Conservation (phyloP, 64 coral and sea anemone genomes). For the Montipora capricornis region DNA sequence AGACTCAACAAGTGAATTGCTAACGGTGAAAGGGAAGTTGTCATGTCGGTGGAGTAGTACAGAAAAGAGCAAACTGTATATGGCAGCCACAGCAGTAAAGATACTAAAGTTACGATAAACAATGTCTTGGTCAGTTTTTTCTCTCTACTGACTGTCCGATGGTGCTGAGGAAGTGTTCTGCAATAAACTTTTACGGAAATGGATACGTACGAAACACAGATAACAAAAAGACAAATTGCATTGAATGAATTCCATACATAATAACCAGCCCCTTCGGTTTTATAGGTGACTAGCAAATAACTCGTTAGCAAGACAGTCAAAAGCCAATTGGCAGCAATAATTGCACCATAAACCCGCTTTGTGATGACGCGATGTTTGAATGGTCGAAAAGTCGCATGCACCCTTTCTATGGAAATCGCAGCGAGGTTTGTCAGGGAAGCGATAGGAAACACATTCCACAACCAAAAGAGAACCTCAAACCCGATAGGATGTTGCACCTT, state of each 20-base stretch:
- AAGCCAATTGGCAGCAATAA: not conserved
- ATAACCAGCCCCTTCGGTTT: not conserved
- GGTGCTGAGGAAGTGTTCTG: not conserved
- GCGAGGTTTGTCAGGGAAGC: not conserved
- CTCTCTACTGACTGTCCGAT: constrained; percentile 6
- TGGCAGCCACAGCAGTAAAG: not conserved
- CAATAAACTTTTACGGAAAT: not conserved
- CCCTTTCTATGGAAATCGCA: not conserved
- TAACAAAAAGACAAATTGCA: not conserved
- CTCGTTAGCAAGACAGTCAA: not conserved
- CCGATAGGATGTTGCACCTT: not conserved
- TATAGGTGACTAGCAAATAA: not conserved
- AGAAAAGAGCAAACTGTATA: not conserved
- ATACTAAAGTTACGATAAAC: not conserved
- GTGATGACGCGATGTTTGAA: not conserved
- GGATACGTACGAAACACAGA: not conserved
- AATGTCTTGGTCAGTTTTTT: constrained; percentile 24
- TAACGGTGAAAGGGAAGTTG: not conserved
- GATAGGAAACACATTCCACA: not conserved
- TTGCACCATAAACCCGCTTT: not conserved
- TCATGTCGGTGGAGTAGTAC: not conserved
- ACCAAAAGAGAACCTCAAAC: not conserved
- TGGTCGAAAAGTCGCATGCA: not conserved
- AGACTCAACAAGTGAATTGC: not conserved
- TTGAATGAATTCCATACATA: not conserved